phyloP scores from a whole-genome alignment of 2,888 invertebrate genomes.

The Lymantria dispar region DNA sequence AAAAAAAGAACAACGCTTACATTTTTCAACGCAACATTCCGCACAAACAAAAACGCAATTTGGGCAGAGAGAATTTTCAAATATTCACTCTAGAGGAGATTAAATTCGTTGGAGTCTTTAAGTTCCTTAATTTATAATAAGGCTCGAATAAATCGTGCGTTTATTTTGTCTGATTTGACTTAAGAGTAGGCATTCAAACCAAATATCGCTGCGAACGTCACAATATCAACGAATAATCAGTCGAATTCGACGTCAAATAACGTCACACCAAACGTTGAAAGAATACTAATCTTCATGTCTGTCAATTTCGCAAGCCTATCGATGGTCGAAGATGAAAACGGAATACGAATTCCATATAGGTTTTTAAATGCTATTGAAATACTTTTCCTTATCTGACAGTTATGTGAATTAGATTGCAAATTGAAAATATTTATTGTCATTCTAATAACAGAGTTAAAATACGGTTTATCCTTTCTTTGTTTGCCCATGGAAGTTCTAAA shows the following conservation, averaged over 20 bases:
- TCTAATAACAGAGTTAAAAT: too few species aligned
- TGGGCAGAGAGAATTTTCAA: constrained; percentile 10
- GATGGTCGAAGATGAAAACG: neutral
- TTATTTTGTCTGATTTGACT: constrained; percentile 15
- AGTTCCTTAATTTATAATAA: constrained; percentile 28
- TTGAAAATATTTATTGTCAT: neutral
- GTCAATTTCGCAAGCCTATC: constrained; percentile 18
- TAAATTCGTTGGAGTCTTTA: constrained; percentile 15
- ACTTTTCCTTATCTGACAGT: neutral
- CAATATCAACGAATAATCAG: constrained; percentile 28
- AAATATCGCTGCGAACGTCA: neutral
- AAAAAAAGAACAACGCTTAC: constrained; percentile 8
- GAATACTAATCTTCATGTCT: constrained; percentile 36
- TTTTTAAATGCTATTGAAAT: neutral
- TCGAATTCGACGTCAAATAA: neutral
- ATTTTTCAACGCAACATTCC: constrained; percentile 4
- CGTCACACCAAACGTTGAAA: constrained; percentile 33
- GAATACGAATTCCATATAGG: neutral
- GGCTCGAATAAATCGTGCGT: constrained; percentile 12
- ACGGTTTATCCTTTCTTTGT: too few species aligned
- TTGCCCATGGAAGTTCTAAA: too few species aligned
- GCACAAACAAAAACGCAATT: constrained; percentile 15
- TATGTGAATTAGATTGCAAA: neutral
- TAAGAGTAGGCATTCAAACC: neutral
- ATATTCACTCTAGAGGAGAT: constrained; percentile 19